Percentiles rank a stretch among this genome's conserved stretches.
phyloP scores from a whole-genome alignment of 2,888 invertebrate genomes.

The Idaea biselata region DNA sequence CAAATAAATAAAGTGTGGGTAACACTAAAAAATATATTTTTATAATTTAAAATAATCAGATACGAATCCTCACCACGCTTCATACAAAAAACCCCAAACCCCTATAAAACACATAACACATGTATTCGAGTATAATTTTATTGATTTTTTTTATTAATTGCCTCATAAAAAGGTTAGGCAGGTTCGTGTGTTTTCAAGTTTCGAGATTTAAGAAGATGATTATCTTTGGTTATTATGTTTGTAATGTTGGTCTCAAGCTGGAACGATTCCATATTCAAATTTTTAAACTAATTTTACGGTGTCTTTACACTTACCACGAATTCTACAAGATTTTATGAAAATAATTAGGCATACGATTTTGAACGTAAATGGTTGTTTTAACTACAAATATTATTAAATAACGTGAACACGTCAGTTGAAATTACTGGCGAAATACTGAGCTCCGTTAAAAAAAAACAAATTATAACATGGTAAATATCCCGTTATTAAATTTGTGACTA shows the following conservation, averaged over 20 bases:
- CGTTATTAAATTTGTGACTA: too few species aligned
- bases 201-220: slow-evolving; percentile 13
- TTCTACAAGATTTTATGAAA: not conserved
- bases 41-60: not conserved
- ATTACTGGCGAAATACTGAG: too few species aligned
- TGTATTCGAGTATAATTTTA: slow-evolving; percentile 63
- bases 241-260: not conserved
- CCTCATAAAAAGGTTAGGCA: slow-evolving; percentile 40
- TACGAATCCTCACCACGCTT: not conserved
- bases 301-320: not conserved
- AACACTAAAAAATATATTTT: not conserved
- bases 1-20: too few species aligned
- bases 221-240: not conserved
- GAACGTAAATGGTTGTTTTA: too few species aligned
- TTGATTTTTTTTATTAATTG: slow-evolving; percentile 60
- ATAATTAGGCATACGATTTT: not conserved
- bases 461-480: too few species aligned
- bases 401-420: too few species aligned
- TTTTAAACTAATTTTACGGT: not conserved
- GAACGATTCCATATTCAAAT: not conserved
- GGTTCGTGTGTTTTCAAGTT: slow-evolving; percentile 32
- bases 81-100: not conserved
- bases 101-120: slow-evolving; percentile 54
- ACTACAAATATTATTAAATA: too few species aligned
- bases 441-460: too few species aligned